phyloP scores from a whole-genome alignment of 2,797 vertebrate genomes.

The Parauchenoglanis punctatus region DNA sequence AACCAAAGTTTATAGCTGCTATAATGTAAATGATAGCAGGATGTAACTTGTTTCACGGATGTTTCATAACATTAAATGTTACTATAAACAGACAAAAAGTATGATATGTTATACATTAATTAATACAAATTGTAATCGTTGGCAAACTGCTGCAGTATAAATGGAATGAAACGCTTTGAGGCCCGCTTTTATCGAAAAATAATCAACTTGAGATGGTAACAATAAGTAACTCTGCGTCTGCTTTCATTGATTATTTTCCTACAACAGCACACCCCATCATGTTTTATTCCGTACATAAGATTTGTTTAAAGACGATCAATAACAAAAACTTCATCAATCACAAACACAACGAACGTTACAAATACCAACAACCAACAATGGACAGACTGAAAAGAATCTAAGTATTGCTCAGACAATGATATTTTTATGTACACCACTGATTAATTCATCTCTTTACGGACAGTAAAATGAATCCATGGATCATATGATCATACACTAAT shows the following conservation, averaged over 20 bases:
- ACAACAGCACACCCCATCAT: not conserved
- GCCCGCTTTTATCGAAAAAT: not conserved
- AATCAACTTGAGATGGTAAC: not conserved
- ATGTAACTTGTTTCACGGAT: not conserved
- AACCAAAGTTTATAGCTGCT: not conserved
- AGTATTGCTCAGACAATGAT: slow-evolving; percentile 4
- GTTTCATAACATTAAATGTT: not conserved
- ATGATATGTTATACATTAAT: not conserved
- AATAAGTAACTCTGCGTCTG: not conserved
- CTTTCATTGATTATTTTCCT: not conserved
- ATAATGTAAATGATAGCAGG: not conserved
- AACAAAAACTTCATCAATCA: not conserved
- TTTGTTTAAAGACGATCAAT: not conserved
- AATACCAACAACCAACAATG: slow-evolving; percentile 1
- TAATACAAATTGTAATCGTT: too few relatives aligned
- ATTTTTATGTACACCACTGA: not conserved
- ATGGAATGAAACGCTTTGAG: not conserved
- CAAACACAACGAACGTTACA: not conserved
- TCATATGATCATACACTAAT: not conserved
- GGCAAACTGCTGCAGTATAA: not conserved
- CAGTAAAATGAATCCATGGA: not conserved
- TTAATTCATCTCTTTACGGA: not conserved
- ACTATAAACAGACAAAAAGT: not conserved
- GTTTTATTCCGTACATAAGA: not conserved
- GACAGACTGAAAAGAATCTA: not conserved